Evolutionary conservation across 2,888 invertebrate genomes (phyloP), one percentile per base, ranked within the genome.

Genomic region (Byasa hedistus): DNA sequence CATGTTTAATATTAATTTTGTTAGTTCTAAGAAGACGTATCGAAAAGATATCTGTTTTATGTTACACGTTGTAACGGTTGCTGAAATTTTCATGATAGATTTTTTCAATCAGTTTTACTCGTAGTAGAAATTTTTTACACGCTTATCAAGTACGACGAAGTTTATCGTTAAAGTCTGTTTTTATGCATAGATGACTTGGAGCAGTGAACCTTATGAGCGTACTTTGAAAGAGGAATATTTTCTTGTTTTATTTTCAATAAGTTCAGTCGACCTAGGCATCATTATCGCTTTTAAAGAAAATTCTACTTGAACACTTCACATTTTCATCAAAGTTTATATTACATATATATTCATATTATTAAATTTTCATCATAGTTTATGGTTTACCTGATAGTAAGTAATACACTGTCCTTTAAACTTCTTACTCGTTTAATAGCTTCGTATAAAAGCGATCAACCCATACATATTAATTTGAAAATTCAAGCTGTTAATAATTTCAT

Each of bases 181-280:
- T 62, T 56, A 62, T 56, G 56, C 62, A 56, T 56, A 62, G 56
- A 62, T 62, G 56, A 56, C 56, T 62, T 62, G 36, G 27, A 62
- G 62, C 56, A 62, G 27, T 48, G 62, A 56, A 62, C 27, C 56
- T 62, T 39, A 62, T 24, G 56, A 62, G 54, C 54, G 19, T 61
- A 62, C 62, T 62, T 62, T 61, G 55, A 61, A 61, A 54, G 39
- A 39, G 61, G 61, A 24, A 55, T 55, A 39, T 62, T 61, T 19
- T 24, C n/a, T 44, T 56, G 23, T 62, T 62, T 56, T 62, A 62
- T 62, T 62, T 56, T 24, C 24, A 36, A 27, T 54, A 44, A 3
- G 24, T 44, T 55, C 22, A 61, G 32, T 22, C 24, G 23, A 39
- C 17, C 44, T 21, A 24, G 44, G n/a, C 61, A 55, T 55, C 55